Conservation (phyloP, 35 echinoderm and acorn worm genomes). For the Ophioderma brevispina region DNA sequence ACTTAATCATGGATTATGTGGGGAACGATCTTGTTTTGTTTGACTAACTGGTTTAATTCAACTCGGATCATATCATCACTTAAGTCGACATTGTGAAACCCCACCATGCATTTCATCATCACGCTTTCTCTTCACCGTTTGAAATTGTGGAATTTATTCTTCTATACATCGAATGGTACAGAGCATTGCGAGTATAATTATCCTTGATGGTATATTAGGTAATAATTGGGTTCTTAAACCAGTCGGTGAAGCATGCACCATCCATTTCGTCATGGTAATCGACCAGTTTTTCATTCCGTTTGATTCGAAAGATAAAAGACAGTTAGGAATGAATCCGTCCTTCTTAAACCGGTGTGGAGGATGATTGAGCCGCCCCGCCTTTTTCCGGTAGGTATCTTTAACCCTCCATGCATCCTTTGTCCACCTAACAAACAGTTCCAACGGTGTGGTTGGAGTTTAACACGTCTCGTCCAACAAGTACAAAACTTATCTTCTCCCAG, state of each 20-base stretch:
- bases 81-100: no score
- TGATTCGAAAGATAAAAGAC: neutral
- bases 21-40: no score
- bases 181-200: neutral
- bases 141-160: no score
- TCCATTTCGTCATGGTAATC: neutral
- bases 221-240: conserved; percentile 2
- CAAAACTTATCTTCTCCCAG: neutral
- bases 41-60: no score
- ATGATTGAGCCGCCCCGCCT: neutral
- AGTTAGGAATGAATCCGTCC: neutral
- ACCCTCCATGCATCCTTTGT: neutral
- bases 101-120: no score
- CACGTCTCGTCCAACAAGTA: neutral
- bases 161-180: no score
- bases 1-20: no score
- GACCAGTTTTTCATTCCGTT: neutral
- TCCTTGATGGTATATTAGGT: neutral
- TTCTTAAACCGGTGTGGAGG: neutral
- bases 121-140: no score
- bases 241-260: neutral
- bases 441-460: neutral
- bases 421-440: neutral
- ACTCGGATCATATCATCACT: no score
- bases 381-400: neutral